Conservation (phyloP, 2,797 vertebrate species). For the Gallinago stenura region DNA sequence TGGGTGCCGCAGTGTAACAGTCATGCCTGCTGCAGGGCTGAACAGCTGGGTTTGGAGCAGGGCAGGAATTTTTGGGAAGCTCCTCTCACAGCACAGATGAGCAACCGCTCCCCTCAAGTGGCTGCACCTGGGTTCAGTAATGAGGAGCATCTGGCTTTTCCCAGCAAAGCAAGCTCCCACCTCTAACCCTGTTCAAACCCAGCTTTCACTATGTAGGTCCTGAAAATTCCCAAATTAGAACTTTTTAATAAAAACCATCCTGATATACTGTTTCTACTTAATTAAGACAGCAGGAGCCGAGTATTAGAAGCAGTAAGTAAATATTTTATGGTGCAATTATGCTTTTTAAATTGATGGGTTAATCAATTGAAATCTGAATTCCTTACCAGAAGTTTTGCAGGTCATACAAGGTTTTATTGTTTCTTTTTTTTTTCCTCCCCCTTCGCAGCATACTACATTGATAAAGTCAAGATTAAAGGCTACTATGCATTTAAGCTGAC, state of each 20-base stretch:
- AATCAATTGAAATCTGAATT: not conserved
- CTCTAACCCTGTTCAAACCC: not conserved
- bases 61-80: not conserved
- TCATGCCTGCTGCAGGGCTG: rapidly evolving
- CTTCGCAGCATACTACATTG: slow-evolving; percentile 84
- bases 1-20: not conserved
- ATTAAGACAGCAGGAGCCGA: not conserved
- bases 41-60: not conserved
- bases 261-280: not conserved
- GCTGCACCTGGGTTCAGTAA: not conserved
- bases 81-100: not conserved
- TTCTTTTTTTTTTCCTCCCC: not conserved
- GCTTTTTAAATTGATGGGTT: not conserved
- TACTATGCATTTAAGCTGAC: slow-evolving; percentile 93
- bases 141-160: not conserved
- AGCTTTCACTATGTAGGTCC: not conserved
- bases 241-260: not conserved
- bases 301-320: not conserved
- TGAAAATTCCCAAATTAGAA: not conserved
- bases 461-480: slow-evolving; percentile 90
- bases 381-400: not conserved
- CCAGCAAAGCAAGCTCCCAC: not conserved
- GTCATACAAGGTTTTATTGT: not conserved
- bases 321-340: not conserved
- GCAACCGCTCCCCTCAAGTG: not conserved